These are phyloP conservation scores for Trichechus manatus DNA, from an alignment of 2,113 vertebrate genomes.

Conservation along the genomic window DNA sequence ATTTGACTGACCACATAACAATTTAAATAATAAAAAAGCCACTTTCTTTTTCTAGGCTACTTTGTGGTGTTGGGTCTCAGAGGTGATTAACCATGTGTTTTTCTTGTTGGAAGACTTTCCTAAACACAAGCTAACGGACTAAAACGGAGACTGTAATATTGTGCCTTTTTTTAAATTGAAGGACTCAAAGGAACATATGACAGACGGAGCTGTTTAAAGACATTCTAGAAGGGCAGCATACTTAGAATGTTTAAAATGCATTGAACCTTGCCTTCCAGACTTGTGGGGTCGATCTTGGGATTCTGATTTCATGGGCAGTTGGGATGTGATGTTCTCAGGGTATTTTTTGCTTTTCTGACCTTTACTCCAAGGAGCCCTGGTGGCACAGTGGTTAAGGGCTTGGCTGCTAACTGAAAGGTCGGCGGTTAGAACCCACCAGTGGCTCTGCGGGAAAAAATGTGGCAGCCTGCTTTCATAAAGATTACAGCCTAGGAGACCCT, in stretches of 20 bases:
- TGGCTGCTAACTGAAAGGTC: no score
- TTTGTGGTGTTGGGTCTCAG: slow-evolving; percentile 86
- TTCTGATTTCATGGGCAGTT: fast-evolving
- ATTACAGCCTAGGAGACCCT: no score
- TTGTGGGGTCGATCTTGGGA: background rate
- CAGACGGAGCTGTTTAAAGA: background rate
- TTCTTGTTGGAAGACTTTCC: slow-evolving; percentile 82
- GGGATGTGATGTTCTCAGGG: background rate
- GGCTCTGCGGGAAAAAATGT: no score
- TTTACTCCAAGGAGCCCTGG: background rate
- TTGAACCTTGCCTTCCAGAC: background rate
- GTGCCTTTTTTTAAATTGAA: slow-evolving; percentile 9
- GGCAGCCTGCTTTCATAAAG: no score
- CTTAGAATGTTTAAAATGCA: background rate
- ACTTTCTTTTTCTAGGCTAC: slow-evolving; percentile 84
- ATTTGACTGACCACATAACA: slow-evolving; percentile 89
- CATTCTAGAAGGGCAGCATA: background rate
- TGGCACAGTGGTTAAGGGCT: no score
- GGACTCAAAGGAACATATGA: background rate
- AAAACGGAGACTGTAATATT: slow-evolving; percentile 41
- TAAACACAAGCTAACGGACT: slow-evolving; percentile 83
- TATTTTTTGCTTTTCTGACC: background rate
- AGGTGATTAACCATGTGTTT: slow-evolving; percentile 88
- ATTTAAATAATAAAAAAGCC: slow-evolving; percentile 88
- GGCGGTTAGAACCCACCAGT: no score